Conservation (phyloP, 2,113 vertebrate species). For the Cacatua alba region DNA sequence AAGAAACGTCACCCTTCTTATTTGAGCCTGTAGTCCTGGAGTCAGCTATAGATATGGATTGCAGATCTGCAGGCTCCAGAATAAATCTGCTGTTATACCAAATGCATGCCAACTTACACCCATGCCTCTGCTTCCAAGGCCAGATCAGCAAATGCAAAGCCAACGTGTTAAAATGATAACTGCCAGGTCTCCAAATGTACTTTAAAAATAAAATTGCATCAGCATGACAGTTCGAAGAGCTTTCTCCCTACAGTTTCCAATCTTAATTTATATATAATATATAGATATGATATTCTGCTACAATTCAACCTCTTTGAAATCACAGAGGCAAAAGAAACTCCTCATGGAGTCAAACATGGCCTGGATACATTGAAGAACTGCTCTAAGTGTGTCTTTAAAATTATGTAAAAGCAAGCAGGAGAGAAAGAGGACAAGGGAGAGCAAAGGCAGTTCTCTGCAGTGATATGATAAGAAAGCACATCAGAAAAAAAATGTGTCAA, state of each 20-base stretch:
- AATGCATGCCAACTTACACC: neutral
- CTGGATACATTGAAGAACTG: neutral
- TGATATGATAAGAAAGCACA: conserved; percentile 14
- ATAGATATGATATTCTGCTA: neutral
- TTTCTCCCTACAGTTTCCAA: neutral
- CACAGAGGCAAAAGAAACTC: neutral
- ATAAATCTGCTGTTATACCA: neutral
- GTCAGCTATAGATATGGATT: neutral
- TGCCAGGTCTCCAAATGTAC: neutral
- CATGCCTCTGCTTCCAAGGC: neutral
- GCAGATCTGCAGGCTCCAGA: neutral
- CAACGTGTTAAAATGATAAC: neutral
- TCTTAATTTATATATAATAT: neutral
- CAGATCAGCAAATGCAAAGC: neutral
- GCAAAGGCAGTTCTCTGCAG: neutral
- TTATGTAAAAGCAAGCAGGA: conserved; percentile 8
- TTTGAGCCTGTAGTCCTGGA: neutral
- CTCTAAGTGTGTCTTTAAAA: conserved; percentile 3
- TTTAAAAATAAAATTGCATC: conserved; percentile 22
- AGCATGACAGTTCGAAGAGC: neutral
- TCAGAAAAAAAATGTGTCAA: conserved; percentile 38
- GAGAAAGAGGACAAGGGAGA: neutral
- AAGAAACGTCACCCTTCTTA: neutral
- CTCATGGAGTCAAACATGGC: neutral
- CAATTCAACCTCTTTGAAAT: neutral